Base-by-base conservation (phyloP, 2,113 vertebrate species). In the Eidolon helvum region DNA sequence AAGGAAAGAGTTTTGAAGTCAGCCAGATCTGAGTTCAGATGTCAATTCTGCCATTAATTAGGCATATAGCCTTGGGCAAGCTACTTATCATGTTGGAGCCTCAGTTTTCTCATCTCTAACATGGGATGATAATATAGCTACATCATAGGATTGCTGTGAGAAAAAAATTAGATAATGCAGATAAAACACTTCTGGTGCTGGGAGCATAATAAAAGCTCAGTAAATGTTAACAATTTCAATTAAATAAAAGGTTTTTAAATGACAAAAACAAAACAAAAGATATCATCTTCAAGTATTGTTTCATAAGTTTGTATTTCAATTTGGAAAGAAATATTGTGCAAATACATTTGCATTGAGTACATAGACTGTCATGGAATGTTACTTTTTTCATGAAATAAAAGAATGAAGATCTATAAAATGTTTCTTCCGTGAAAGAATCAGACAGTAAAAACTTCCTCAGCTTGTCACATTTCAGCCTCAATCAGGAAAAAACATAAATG, bases 221-320 rank as follows among this genome's bases (percentile, higher is more conserved):
- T 48, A 94, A 66, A 78, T 65, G 15, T 74, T 87, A 87, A 40
- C 26, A 50, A 43, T 45, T 72, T 88, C 55, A 82, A 74, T 91
- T 74, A 96, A 53, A 65, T 80, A 45, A 82, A 84, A 96, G 11
- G 26, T 5, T 50, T 75, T 71, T 78, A 89, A 82, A 71, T 35
- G 40, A 69, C 2, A 96, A 93, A 85, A 69, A 35, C 28, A 82
- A 87, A 14, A 16, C 2, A 15, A 69, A 90, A 82, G 74, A 50
- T 48, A 65, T 11, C 16, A 57, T 43, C 33, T 50, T 90, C n/a
- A 72, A 57, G n/a, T 65, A 48, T 78, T 87, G 85, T 30, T 93
- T 87, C 7, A 45, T 53, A 95, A 50, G 7, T 91, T 74, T 87
- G n/a, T 40, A 45, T 87, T 95, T 93, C 35, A 71, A 57, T 87